These are phyloP conservation scores for Cerastis rubricosa DNA, from an alignment of 2,888 invertebrate genomes.

Conservation along the genomic window DNA sequence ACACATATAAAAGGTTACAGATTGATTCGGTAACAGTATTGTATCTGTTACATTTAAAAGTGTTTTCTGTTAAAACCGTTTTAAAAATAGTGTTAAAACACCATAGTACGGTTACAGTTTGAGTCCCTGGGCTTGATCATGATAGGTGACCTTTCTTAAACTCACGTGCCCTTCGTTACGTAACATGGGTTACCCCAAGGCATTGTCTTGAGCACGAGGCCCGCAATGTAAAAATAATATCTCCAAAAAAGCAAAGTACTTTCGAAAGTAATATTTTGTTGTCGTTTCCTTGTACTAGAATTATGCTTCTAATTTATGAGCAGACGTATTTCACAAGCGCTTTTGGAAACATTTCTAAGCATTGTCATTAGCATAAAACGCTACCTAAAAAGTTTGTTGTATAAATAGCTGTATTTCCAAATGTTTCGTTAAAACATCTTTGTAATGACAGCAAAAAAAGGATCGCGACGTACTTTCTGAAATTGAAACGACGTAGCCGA, in stretches of 20 bases:
- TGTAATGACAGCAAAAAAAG: slow-evolving; percentile 63
- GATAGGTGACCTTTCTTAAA: background rate
- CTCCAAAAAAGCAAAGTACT: slow-evolving; percentile 1
- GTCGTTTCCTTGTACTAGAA: slow-evolving; percentile 20
- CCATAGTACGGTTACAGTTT: too few species aligned
- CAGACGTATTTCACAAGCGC: slow-evolving; percentile 32
- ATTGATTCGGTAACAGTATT: too few species aligned
- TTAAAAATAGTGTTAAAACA: too few species aligned
- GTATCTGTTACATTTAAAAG: too few species aligned
- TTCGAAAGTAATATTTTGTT: slow-evolving; percentile 29
- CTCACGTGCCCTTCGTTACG: background rate
- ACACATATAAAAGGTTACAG: too few species aligned
- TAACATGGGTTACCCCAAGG: background rate
- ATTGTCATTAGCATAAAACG: slow-evolving; percentile 49
- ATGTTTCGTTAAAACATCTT: slow-evolving; percentile 48
- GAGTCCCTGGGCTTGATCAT: too few species aligned
- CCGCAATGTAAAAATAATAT: background rate
- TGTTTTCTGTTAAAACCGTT: too few species aligned
- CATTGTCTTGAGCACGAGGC: background rate
- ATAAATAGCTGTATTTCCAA: slow-evolving; percentile 46
- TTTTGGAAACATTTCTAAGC: slow-evolving; percentile 32
- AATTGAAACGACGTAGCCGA: slow-evolving; percentile 79
- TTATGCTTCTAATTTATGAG: slow-evolving; percentile 39
- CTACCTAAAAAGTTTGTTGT: slow-evolving; percentile 46
- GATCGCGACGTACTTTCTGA: slow-evolving; percentile 68